Conservation (phyloP, 2,797 vertebrate species). For the Diplodus puntazzo region DNA sequence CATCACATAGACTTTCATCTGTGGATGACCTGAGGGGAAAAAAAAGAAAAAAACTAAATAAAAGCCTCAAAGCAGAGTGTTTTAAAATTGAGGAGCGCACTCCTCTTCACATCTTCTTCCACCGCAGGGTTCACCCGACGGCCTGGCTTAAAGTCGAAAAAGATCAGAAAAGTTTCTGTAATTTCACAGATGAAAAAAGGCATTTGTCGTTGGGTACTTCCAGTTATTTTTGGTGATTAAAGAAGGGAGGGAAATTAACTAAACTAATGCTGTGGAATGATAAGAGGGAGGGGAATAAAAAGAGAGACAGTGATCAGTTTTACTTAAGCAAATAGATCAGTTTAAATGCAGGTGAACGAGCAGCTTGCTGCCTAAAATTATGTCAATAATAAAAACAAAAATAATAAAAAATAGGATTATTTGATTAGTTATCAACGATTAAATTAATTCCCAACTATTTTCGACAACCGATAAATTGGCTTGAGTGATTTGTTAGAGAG, state of each 20-base stretch:
- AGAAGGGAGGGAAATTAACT: conserved; percentile 36
- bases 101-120: conserved; percentile 49
- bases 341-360: neutral
- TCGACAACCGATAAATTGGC: no score
- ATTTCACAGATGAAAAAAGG: conserved; percentile 50
- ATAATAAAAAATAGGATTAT: neutral
- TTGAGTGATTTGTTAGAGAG: no score
- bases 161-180: conserved; percentile 63
- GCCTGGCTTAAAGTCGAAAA: conserved; percentile 65
- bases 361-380: neutral
- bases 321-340: neutral
- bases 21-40: conserved; percentile 60
- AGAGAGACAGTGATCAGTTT: no score
- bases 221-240: conserved; percentile 17
- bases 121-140: conserved; percentile 71
- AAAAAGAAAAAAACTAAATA: conserved; percentile 61
- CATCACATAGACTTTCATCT: conserved; percentile 73
- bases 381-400: neutral
- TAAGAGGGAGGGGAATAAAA: neutral
- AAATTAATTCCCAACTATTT: no score
- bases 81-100: conserved; percentile 53
- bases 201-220: conserved; percentile 14
- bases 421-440: no score
- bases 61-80: conserved; percentile 73
- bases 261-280: conserved; percentile 4